Evolutionary conservation across 2,113 vertebrate genomes (phyloP).

Genomic region (Melanocharis versteri): DNA sequence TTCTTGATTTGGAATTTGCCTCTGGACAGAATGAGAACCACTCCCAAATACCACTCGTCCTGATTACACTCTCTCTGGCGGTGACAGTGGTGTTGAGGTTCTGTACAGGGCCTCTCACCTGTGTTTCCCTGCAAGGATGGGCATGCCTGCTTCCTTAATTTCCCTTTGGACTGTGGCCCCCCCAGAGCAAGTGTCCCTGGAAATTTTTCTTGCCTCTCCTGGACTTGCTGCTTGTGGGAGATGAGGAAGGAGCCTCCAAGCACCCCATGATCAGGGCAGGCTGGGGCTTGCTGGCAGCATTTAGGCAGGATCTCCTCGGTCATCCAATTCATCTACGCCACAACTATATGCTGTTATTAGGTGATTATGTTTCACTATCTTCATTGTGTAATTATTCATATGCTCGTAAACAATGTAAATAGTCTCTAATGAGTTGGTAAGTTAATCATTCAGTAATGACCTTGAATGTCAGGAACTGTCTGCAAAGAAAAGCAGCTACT

Average conservation of each 20-base stretch:
- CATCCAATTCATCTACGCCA: background rate
- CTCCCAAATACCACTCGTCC: background rate
- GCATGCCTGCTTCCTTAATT: background rate
- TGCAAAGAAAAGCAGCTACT: background rate
- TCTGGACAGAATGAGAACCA: conserved; percentile 19
- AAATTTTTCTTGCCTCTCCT: background rate
- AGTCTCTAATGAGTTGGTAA: conserved; percentile 17
- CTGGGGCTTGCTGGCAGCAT: background rate
- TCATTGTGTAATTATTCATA: conserved; percentile 55
- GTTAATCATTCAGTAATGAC: conserved; percentile 30
- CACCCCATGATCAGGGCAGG: background rate
- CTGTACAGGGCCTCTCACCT: background rate
- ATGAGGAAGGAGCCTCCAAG: background rate
- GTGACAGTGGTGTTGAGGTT: background rate
- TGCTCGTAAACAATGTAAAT: conserved; percentile 51
- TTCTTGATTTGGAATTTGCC: conserved; percentile 8
- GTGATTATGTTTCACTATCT: conserved; percentile 41
- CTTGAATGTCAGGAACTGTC: conserved; percentile 1
- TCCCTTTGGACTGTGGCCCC: background rate
- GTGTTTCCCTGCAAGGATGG: background rate
- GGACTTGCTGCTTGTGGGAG: background rate
- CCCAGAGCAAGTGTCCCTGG: background rate
- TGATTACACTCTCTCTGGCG: accelerated
- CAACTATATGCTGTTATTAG: conserved; percentile 12
- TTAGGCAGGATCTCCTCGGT: background rate